Percentiles rank a stretch among this genome's conserved stretches.
phyloP scores from a whole-genome alignment of 1,140 invertebrate species.

The Nomia melanderi region DNA sequence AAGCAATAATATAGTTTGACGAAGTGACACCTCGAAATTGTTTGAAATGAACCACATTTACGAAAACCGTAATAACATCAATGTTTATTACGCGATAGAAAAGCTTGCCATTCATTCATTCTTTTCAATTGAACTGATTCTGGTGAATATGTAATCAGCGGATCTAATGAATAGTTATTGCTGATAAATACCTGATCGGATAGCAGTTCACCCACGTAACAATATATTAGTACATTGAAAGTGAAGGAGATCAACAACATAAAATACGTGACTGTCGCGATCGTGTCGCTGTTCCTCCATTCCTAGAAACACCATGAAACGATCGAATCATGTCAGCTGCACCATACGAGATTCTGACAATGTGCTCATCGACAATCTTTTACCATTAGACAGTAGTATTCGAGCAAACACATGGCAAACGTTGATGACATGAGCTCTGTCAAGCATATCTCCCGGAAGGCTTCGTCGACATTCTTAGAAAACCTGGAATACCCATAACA shows the following conservation, averaged over 20 bases:
- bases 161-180: background rate
- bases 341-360: no score
- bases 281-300: conserved; percentile 36
- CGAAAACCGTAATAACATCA: no score
- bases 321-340: no score
- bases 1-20: no score
- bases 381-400: conserved; percentile 51
- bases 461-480: background rate
- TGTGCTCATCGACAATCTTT: no score
- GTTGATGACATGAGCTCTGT: conserved; percentile 22
- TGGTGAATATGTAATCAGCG: no score
- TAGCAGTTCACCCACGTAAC: conserved; percentile 1
- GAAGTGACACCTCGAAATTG: background rate
- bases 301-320: conserved; percentile 46
- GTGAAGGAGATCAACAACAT: conserved; percentile 1
- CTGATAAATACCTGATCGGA: background rate
- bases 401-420: conserved; percentile 33
- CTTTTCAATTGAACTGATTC: no score
- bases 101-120: no score
- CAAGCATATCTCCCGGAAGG: conserved; percentile 29
- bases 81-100: no score
- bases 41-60: no score
- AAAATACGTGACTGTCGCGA: background rate
- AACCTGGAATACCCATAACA: background rate
- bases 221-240: background rate